These are phyloP conservation scores for Gasteruption jaculator DNA, from an alignment of 2,888 invertebrate genomes.

Conservation along the genomic window DNA sequence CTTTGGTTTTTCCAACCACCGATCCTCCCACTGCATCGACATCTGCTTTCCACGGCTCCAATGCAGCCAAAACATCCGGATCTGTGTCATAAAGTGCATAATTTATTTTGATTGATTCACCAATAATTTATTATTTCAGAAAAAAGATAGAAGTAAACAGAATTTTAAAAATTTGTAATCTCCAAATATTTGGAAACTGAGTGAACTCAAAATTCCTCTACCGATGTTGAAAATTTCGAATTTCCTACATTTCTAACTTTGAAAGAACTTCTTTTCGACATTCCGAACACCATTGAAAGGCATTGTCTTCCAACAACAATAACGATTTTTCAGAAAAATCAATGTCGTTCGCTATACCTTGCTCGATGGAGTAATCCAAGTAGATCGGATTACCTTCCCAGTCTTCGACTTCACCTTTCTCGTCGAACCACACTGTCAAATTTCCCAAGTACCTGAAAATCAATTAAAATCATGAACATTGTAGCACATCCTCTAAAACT, in stretches of 20 bases:
- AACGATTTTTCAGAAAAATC: background rate
- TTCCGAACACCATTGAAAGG: background rate
- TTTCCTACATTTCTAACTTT: background rate
- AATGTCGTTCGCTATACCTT: too few species aligned
- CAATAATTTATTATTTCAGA: background rate
- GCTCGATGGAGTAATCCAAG: slow-evolving; percentile 59
- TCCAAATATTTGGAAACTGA: too few species aligned
- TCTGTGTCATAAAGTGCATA: slow-evolving; percentile 51
- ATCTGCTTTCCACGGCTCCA: slow-evolving; percentile 59
- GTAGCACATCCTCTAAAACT: background rate
- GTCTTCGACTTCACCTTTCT: slow-evolving; percentile 59
- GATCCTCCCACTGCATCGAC: slow-evolving; percentile 57
- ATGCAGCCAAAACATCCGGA: slow-evolving; percentile 56
- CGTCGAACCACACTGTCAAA: slow-evolving; percentile 68
- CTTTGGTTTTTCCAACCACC: slow-evolving; percentile 59
- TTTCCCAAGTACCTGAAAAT: slow-evolving; percentile 68
- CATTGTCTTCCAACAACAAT: background rate
- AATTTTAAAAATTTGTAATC: too few species aligned
- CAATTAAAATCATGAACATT: background rate
- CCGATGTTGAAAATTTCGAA: background rate
- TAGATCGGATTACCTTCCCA: slow-evolving; percentile 75
- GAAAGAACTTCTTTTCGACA: too few species aligned
- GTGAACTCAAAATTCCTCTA: background rate
- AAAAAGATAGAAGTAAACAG: background rate
- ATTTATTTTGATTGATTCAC: background rate